Percentiles rank a stretch among this genome's conserved stretches.
Evolutionary conservation across 2,797 vertebrate species (phyloP).

Genomic region (Thamnophis elegans): DNA sequence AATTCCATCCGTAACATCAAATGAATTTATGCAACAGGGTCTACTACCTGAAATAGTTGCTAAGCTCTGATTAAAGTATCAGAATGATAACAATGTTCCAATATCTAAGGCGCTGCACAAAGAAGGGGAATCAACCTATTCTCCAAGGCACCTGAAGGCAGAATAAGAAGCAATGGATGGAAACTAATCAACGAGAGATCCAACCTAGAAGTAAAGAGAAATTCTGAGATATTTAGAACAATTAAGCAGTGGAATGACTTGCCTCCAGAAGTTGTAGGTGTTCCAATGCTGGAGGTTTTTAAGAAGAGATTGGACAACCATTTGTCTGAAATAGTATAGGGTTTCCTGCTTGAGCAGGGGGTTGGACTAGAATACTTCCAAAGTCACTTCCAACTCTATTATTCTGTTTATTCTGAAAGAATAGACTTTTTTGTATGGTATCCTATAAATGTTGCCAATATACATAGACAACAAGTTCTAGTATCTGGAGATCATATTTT

Average conservation of each 20-base stretch:
- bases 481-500: background rate
- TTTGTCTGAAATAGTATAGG: background rate
- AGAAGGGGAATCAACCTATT: background rate
- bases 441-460: background rate
- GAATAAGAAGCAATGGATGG: background rate
- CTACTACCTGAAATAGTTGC: background rate
- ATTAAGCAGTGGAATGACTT: background rate
- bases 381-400: background rate
- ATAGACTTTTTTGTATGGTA: background rate
- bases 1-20: background rate
- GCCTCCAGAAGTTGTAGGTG: background rate
- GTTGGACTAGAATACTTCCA: background rate
- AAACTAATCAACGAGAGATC: background rate
- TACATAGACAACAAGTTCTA: background rate
- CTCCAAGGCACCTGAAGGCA: background rate
- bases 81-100: background rate
- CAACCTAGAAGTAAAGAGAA: background rate
- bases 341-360: background rate
- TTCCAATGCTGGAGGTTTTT: background rate
- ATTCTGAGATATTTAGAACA: background rate
- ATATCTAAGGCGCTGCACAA: background rate
- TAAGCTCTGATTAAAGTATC: background rate
- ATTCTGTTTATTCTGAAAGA: background rate
- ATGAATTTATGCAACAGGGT: background rate
- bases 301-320: background rate